A percentile compares a stretch with the other conserved stretches of the same genome.
Evolutionary conservation across 1,140 invertebrate genomes (phyloP).

Genomic region (Drosophila kikkawai): DNA sequence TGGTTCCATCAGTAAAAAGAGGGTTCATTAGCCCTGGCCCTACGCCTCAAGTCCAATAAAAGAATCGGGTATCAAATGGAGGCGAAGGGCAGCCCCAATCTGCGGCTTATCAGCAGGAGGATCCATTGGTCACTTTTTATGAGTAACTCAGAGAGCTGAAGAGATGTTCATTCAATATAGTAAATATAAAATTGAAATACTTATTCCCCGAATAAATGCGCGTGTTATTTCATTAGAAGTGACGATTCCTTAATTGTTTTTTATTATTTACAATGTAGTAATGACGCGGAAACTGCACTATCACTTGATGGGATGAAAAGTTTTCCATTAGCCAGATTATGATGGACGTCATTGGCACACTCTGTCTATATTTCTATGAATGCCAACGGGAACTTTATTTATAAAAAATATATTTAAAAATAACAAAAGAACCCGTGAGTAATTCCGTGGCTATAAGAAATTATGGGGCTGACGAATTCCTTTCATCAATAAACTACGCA

Average conservation of each 20-base stretch:
- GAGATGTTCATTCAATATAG: not conserved
- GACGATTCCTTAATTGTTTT: slow-evolving; percentile 12
- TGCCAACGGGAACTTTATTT: slow-evolving; percentile 1
- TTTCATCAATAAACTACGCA: slow-evolving; percentile 34
- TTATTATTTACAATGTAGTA: slow-evolving; percentile 6
- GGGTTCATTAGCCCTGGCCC: slow-evolving; percentile 67
- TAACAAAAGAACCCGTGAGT: slow-evolving; percentile 24
- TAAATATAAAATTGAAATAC: not conserved
- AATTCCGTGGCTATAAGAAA: not conserved
- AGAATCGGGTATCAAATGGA: slow-evolving; percentile 13
- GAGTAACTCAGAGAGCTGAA: not conserved
- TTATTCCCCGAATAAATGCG: not conserved
- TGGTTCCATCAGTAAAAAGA: slow-evolving; percentile 18
- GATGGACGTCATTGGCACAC: slow-evolving; percentile 10
- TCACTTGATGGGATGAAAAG: slow-evolving; percentile 21
- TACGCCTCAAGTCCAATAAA: slow-evolving; percentile 18
- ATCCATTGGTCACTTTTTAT: slow-evolving; percentile 5
- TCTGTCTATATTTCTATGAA: slow-evolving; percentile 1
- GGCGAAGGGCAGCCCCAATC: slow-evolving; percentile 41
- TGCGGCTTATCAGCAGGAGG: slow-evolving; percentile 26
- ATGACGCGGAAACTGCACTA: slow-evolving; percentile 27
- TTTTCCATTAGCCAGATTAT: slow-evolving; percentile 26
- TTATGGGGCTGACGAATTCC: not conserved
- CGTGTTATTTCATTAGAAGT: slow-evolving; percentile 1
- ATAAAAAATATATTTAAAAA: slow-evolving; percentile 5